Conservation (phyloP, 2,888 invertebrate species). For the Poecilobothrus nobilitatus region DNA sequence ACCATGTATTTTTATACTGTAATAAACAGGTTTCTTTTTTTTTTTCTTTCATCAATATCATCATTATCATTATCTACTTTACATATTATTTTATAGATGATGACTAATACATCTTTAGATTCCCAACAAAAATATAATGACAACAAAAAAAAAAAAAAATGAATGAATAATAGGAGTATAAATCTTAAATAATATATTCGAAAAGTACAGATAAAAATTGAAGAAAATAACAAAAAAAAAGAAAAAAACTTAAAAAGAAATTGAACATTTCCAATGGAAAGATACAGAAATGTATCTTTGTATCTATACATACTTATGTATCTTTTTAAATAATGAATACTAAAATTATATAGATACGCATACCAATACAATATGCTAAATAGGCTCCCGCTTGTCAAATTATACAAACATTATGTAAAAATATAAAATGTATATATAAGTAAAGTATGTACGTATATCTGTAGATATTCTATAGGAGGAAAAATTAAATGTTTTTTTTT, state of each 20-base stretch:
- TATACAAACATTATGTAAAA: no score
- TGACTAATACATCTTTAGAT: background rate
- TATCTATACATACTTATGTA: no score
- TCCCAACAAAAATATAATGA: background rate
- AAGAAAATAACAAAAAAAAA: no score
- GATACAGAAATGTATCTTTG: no score
- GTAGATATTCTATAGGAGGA: background rate
- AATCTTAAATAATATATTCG: background rate
- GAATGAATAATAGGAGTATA: no score
- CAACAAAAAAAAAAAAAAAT: background rate
- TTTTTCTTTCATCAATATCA: background rate
- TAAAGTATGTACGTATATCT: no score
- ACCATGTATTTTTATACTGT: background rate
- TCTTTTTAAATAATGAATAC: no score
- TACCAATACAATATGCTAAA: background rate
- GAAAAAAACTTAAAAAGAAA: background rate
- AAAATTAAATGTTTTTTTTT: no score
- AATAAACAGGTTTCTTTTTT: background rate
- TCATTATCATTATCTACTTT: background rate
- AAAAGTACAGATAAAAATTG: background rate
- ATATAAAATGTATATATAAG: no score
- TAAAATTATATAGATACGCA: background rate
- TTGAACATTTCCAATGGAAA: background rate
- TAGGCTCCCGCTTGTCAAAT: background rate
- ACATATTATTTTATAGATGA: background rate